Evolutionary conservation across 2,888 invertebrate genomes (phyloP), one percentile per base, ranked within the genome.

Genomic region (Choreutis nemorana): DNA sequence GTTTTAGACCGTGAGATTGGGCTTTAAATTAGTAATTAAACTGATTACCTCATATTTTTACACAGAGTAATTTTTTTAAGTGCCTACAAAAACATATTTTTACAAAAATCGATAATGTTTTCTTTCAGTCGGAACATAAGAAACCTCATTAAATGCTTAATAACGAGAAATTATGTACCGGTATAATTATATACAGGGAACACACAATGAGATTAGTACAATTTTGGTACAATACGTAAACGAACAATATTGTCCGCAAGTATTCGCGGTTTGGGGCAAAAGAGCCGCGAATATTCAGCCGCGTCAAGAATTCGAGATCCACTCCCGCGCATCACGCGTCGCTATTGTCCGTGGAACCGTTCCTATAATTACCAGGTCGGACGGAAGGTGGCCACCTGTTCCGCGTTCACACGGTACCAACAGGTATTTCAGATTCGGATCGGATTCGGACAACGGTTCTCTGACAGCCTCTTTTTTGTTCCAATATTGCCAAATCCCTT

Each of bases 321-420:
- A 66, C 64, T 63, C 65, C 54, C 48, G 66, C 65, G 61, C 64
- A 63, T 59, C 63, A 64, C 63, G 58, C 59, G 55, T 48, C 51
- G 34, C 45, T 40, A 61, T 70, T 70, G 70, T 70, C 64, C 65
- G 53, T 37, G n/a, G n/a, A n/a, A n/a, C n/a, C 30, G 33, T 32
- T 39, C 54, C 58, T 56, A 60, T 71, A 72, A 72, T 75, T 73
- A 71, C 59, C 49, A 48, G 54, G 47, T 53, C 59, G 59, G 47
- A 53, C 58, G 60, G 59, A 56, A 60, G 58, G 48, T 48, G 43
- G 46, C 57, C 77, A 75, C 77, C 77, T 78, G 77, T 78, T 72
- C 60, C 45, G 55, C 65, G 66, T 77, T 78, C 78, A 77, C 78
- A 78, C 78, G 73, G 52, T 60, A n/a, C 58, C 54, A 59, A 33